These are phyloP conservation scores for Larimichthys crocea DNA, from an alignment of 2,113 vertebrate species.

Conservation along the genomic window DNA sequence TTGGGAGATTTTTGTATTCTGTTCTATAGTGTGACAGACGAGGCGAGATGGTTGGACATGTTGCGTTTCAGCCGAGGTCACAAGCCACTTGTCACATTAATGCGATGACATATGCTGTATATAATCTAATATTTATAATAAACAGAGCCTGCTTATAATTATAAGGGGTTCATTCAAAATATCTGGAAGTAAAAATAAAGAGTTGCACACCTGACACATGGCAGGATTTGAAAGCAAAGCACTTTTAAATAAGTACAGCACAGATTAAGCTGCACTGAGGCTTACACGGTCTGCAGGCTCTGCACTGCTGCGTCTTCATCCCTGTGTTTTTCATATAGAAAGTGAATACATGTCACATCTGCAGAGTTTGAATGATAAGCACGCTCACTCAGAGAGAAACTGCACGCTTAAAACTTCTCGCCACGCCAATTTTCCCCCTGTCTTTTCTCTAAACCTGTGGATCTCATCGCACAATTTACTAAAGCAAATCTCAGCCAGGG, in stretches of 20 bases:
- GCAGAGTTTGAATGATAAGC: constrained; percentile 15
- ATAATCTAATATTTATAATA: not conserved
- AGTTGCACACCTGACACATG: not conserved
- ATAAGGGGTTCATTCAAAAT: not conserved
- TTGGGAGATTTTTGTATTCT: not conserved
- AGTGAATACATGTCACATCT: constrained; percentile 3
- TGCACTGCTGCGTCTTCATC: not conserved
- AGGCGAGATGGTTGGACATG: not conserved
- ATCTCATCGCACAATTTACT: constrained; percentile 62
- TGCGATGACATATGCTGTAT: not conserved
- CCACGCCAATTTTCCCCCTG: not conserved
- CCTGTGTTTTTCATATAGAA: not conserved
- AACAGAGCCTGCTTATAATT: not conserved
- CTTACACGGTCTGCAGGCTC: not conserved
- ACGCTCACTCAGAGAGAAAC: not conserved
- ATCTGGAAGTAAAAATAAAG: not conserved
- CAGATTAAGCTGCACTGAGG: no score
- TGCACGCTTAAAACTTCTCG: constrained; percentile 21
- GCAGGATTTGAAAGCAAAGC: not conserved
- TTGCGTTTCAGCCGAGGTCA: not conserved
- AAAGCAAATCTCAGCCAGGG: constrained; percentile 65
- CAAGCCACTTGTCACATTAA: not conserved
- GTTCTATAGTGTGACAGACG: constrained; percentile 14
- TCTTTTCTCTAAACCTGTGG: constrained; percentile 43
- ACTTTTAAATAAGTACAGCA: not conserved